These are phyloP conservation scores for Polyommatus icarus DNA, from an alignment of 2,888 invertebrate genomes.

Conservation along the genomic window DNA sequence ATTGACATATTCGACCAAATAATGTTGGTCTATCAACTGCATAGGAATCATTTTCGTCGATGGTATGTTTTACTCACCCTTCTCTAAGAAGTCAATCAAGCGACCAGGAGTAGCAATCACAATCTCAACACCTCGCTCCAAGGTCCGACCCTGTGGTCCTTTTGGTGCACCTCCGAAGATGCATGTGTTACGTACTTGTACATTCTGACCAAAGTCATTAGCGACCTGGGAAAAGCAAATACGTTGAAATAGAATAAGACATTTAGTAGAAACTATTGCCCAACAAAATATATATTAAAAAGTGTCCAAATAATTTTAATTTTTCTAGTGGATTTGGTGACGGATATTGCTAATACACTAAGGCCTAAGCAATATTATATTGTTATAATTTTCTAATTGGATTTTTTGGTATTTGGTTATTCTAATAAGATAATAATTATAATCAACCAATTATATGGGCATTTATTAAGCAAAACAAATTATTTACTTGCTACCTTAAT, in stretches of 20 bases:
- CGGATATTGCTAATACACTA: no score
- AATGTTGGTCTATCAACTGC: no score
- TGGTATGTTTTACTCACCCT: conserved; percentile 60
- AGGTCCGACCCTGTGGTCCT: conserved; percentile 91
- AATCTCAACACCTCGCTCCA: conserved; percentile 95
- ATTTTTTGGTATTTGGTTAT: background rate
- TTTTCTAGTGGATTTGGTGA: background rate
- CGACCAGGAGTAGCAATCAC: conserved; percentile 98
- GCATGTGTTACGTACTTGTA: conserved; percentile 94
- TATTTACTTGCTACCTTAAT: background rate
- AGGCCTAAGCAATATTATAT: no score
- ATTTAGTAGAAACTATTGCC: background rate
- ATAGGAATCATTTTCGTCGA: no score
- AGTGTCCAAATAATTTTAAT: background rate
- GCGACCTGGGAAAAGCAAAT: conserved; percentile 84
- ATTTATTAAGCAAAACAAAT: background rate
- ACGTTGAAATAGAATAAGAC: background rate
- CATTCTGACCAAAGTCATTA: conserved; percentile 93
- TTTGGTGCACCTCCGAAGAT: conserved; percentile 99
- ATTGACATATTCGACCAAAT: no score
- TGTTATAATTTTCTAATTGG: background rate
- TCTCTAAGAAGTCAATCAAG: conserved; percentile 95
- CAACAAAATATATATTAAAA: background rate
- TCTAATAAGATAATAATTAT: background rate
- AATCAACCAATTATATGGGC: background rate